Evolutionary conservation across 2,888 invertebrate genomes (phyloP).

Genomic region (Alloplasta piceator): DNA sequence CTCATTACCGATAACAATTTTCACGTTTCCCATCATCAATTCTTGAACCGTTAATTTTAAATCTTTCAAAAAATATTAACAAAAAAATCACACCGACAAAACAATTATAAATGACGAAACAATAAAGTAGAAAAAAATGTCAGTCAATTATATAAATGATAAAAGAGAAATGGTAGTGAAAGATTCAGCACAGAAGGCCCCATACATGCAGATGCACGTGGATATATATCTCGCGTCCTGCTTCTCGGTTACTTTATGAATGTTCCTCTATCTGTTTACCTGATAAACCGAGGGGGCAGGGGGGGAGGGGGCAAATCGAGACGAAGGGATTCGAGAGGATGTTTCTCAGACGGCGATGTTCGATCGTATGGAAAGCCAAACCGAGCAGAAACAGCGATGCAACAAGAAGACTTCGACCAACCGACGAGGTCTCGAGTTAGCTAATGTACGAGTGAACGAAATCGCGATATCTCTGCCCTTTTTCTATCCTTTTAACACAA

Average conservation of each 20-base stretch:
- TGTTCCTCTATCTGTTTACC: constrained; percentile 79
- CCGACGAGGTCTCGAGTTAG: constrained; percentile 66
- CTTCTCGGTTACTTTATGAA: constrained; percentile 79
- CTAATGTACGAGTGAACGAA: constrained; percentile 72
- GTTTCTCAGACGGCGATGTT: constrained; percentile 71
- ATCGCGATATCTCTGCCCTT: constrained; percentile 33
- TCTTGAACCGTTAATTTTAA: too few relatives aligned
- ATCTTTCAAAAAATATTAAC: too few relatives aligned
- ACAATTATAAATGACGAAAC: too few relatives aligned
- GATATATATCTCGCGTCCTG: constrained; percentile 42
- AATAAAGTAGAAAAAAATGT: too few relatives aligned
- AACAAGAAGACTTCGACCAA: constrained; percentile 32
- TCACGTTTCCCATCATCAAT: too few relatives aligned
- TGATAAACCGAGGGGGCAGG: constrained; percentile 67
- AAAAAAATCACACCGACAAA: too few relatives aligned
- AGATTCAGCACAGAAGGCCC: too few relatives aligned
- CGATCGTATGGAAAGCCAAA: constrained; percentile 80
- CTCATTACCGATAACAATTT: too few relatives aligned
- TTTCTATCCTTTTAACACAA: constrained; percentile 45
- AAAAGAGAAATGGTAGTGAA: too few relatives aligned
- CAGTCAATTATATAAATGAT: too few relatives aligned
- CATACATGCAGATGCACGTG: not conserved
- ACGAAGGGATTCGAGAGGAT: constrained; percentile 37
- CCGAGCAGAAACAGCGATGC: constrained; percentile 72
- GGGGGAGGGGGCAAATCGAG: constrained; percentile 42